Conservation (phyloP, 2,113 vertebrate species). For the Lepus europaeus region DNA sequence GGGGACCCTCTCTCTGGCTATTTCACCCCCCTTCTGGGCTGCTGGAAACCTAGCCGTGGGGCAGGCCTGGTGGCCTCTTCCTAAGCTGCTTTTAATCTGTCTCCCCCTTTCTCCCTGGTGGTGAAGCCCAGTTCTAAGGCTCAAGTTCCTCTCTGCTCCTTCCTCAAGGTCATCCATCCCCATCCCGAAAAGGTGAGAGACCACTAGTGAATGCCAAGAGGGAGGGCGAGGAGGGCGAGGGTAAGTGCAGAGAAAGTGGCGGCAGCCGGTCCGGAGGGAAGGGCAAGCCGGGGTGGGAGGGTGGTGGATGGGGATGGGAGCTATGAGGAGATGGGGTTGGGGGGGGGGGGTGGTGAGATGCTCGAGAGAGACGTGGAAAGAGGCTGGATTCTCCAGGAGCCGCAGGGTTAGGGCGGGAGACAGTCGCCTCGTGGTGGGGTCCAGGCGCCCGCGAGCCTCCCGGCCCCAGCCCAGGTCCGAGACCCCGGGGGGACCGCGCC, state of each 20-base stretch:
- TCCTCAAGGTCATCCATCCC: constrained; percentile 68
- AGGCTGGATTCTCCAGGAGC: not conserved
- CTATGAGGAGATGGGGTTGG: not conserved
- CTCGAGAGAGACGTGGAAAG: not conserved
- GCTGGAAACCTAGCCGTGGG: not conserved
- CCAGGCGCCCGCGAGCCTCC: not conserved
- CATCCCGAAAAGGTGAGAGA: not conserved
- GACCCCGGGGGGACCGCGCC: not conserved
- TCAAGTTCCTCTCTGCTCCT: not conserved
- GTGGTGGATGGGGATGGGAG: not conserved
- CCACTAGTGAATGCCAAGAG: constrained; percentile 21
- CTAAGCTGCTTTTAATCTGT: not conserved
- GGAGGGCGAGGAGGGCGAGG: not conserved
- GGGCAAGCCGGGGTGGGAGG: not conserved
- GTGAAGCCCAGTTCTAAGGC: not conserved
- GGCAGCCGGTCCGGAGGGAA: not conserved
- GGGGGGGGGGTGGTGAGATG: accelerated
- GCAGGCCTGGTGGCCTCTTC: not conserved
- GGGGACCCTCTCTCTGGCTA: not conserved
- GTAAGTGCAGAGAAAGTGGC: not conserved
- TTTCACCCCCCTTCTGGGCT: not conserved
- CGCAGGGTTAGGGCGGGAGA: not conserved
- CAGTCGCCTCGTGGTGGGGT: not conserved
- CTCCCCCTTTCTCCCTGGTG: not conserved
- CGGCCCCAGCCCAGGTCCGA: not conserved